Percentiles rank a stretch among this genome's conserved stretches.
phyloP scores from a whole-genome alignment of 2,888 invertebrate species.

The Drosophila mayaguana region DNA sequence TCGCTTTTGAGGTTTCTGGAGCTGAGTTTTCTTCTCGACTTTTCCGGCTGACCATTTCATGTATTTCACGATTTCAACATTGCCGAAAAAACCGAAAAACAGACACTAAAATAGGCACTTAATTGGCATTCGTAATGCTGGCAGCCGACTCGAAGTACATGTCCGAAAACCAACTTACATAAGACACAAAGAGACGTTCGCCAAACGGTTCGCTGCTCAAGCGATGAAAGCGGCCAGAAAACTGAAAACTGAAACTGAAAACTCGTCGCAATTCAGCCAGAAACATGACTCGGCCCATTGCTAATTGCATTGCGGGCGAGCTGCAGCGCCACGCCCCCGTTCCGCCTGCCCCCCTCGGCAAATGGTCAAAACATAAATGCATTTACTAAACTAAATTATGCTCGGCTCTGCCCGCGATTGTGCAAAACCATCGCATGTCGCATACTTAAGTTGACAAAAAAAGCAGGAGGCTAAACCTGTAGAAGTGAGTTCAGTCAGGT shows the following conservation, averaged over 20 bases:
- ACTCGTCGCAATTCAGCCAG: constrained; percentile 64
- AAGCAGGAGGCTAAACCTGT: not conserved
- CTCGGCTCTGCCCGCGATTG: constrained; percentile 27
- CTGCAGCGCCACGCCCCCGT: not conserved
- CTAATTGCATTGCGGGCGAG: constrained; percentile 58
- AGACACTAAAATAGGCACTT: constrained; percentile 29
- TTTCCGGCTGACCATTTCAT: constrained; percentile 51
- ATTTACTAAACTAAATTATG: constrained; percentile 35
- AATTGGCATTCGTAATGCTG: constrained; percentile 62
- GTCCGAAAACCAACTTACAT: constrained; percentile 37
- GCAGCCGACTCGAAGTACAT: constrained; percentile 34
- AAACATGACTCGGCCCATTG: constrained; percentile 58
- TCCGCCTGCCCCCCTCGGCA: not conserved
- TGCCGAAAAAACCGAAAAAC: constrained; percentile 20
- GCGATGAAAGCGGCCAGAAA: constrained; percentile 28
- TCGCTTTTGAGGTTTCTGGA: constrained; percentile 21
- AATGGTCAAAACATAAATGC: constrained; percentile 24
- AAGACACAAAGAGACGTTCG: constrained; percentile 13
- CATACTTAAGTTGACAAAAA: constrained; percentile 47
- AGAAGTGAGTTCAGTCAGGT: not conserved
- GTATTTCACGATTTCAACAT: constrained; percentile 39
- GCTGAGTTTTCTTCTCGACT: constrained; percentile 43
- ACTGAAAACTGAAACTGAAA: constrained; percentile 41
- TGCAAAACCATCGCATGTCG: constrained; percentile 58
- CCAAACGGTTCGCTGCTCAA: constrained; percentile 17